Conservation (phyloP, 1,140 invertebrate genomes). For the Nebria ingens region DNA sequence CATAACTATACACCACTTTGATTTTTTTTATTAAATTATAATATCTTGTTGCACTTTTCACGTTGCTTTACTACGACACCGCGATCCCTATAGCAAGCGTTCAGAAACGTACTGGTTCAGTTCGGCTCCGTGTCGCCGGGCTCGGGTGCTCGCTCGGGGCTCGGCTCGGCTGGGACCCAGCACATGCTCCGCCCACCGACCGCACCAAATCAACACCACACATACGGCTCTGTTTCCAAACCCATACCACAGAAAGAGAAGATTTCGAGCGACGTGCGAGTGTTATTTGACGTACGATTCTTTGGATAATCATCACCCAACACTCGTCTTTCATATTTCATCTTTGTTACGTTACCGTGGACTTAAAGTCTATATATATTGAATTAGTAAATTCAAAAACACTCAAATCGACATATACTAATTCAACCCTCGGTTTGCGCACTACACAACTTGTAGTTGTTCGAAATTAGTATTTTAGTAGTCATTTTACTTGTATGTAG, state of each 20-base stretch:
- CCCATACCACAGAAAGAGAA: background rate
- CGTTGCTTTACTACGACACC: background rate
- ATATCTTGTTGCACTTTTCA: constrained; percentile 9
- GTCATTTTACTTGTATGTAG: background rate
- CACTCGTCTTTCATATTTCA: background rate
- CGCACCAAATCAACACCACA: no score
- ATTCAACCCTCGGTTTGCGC: background rate
- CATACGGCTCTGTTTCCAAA: no score
- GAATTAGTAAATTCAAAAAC: background rate
- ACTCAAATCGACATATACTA: background rate
- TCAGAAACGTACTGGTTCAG: background rate
- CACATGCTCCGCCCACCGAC: background rate
- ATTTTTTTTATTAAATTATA: background rate
- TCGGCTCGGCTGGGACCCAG: background rate
- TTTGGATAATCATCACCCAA: background rate
- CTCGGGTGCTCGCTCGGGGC: background rate
- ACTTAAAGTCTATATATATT: background rate
- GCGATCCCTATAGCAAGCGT: background rate
- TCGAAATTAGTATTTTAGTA: background rate
- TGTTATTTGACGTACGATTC: background rate
- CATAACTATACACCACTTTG: background rate
- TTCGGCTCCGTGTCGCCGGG: background rate
- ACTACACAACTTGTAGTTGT: background rate
- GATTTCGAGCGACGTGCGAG: background rate
- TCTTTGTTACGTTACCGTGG: background rate